Evolutionary conservation across 1,140 invertebrate species (phyloP).

Genomic region (Achatina immaculata): DNA sequence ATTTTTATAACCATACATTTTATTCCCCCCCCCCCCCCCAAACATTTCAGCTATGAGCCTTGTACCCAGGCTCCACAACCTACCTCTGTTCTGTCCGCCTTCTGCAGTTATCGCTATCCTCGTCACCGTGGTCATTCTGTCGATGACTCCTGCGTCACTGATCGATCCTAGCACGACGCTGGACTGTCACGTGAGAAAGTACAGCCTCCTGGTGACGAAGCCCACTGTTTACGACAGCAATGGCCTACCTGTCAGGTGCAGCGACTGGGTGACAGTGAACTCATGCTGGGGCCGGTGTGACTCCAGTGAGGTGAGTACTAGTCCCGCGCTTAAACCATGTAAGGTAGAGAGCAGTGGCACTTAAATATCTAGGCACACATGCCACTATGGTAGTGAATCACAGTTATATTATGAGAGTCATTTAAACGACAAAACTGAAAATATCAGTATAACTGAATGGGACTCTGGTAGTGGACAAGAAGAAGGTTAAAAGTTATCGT

Average conservation of each 20-base stretch:
- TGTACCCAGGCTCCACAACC: neutral
- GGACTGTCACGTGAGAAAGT: constrained; percentile 69
- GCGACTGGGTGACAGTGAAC: constrained; percentile 79
- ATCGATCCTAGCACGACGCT: constrained; percentile 44
- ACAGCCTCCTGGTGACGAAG: constrained; percentile 46
- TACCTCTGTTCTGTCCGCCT: neutral
- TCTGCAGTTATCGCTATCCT: neutral
- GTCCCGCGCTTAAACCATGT: too few relatives aligned
- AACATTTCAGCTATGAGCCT: constrained; percentile 26
- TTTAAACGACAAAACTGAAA: too few relatives aligned
- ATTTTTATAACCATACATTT: too few relatives aligned
- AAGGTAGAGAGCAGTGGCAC: too few relatives aligned
- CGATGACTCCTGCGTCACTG: neutral
- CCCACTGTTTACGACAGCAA: constrained; percentile 66
- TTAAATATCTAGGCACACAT: too few relatives aligned
- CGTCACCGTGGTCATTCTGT: neutral
- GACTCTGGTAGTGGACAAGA: too few relatives aligned
- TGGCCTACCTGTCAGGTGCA: constrained; percentile 77
- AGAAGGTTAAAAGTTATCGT: too few relatives aligned
- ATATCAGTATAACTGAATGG: too few relatives aligned
- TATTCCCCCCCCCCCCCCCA: too few relatives aligned
- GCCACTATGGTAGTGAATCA: too few relatives aligned
- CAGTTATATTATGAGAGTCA: too few relatives aligned
- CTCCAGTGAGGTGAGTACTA: constrained; percentile 80
- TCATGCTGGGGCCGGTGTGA: constrained; percentile 88